Base-by-base conservation (phyloP, 2,113 vertebrate species). In the Brienomyrus brachyistius region DNA sequence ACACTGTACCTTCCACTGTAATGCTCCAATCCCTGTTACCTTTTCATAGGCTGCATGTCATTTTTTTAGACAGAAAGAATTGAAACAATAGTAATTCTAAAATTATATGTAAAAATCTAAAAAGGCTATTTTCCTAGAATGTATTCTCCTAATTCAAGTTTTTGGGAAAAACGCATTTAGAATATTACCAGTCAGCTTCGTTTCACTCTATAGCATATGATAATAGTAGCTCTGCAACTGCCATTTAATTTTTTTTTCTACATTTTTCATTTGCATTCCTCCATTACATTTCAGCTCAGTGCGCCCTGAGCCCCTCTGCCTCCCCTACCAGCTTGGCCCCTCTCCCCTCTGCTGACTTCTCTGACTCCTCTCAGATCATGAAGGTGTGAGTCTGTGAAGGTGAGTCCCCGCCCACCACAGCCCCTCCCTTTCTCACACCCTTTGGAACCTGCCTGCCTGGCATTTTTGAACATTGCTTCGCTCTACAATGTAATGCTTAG, bases 361-460 rank as follows among this genome's bases (percentile, higher is more conserved):
- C 96, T 94, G 97, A 97, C 95, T 95, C 93, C 93, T 96, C 95
- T 95, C 96, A 97, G 95, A 95, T 96, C 96, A 97, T 98, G 98
- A 97, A 96, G 96, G 97, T 97, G 95, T 98, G 96, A 98, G 94
- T 94, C 93, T 93, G 95, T 92, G 83, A 91, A 97, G 96, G 98
- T 99, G 97, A 99, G 98, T 95, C 31, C 27, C 90, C 86, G 19
- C 91, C 91, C 85, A 90, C 48, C 88, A 80, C 77, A 21, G 80
- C 80, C 50, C 43, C 43, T 47, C 87, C 51, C 74, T 54, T 47
- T 15, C 48, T 54, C 40, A 47, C 21, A 87, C 45, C 89, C n/a
- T 27, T 54, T 70, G 56, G 77, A 31, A 15, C 80, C 89, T 52
- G 9, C 40, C 77, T 40, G 51, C 89, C 40, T 43, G 10, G 27